Evolutionary conservation across 2,888 invertebrate species (phyloP), one percentile per base, ranked within the genome.

Genomic region (Ariolimax columbianus): DNA sequence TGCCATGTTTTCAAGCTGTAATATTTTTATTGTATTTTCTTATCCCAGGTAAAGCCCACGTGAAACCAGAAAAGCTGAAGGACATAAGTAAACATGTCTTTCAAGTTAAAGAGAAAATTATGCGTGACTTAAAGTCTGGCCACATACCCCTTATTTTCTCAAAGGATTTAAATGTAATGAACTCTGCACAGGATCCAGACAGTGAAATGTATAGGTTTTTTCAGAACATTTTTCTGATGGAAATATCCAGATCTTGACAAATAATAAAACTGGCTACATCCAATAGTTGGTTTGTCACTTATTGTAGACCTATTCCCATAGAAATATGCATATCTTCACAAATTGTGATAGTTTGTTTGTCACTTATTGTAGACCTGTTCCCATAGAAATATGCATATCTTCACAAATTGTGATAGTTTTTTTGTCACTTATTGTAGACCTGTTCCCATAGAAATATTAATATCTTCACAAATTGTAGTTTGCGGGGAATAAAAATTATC

Each of bases 211-310:
- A 40, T 47, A 40, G 17, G 68, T 26, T 33, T 30, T 47, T 79
- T 40, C 26, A 68, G 43, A 26, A 68, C 43, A 17, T 79, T 6
- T 79, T 79, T 63, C 19, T 75, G 0, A 33, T 51, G 51, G 75
- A 75, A 75, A 43, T 75, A 75, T 75, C 75, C 6, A 47, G 43
- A 75, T 75, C 51, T n/a, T 75, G 75, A 75, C 51, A 75, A 51
- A 33, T 17, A n/a, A n/a, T n/a, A n/a, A n/a, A n/a, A n/a, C n/a
- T n/a, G n/a, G n/a, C n/a, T n/a, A n/a, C n/a, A n/a, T n/a, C n/a
- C n/a, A n/a, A n/a, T n/a, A n/a, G n/a, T n/a, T n/a, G n/a, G n/a
- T n/a, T n/a, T n/a, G n/a, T n/a, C n/a, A n/a, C n/a, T n/a, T n/a
- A n/a, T n/a, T n/a, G n/a, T n/a, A n/a, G n/a, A n/a, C n/a, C n/a